Conservation (phyloP, 1,140 invertebrate genomes). For the Conus ventricosus region DNA sequence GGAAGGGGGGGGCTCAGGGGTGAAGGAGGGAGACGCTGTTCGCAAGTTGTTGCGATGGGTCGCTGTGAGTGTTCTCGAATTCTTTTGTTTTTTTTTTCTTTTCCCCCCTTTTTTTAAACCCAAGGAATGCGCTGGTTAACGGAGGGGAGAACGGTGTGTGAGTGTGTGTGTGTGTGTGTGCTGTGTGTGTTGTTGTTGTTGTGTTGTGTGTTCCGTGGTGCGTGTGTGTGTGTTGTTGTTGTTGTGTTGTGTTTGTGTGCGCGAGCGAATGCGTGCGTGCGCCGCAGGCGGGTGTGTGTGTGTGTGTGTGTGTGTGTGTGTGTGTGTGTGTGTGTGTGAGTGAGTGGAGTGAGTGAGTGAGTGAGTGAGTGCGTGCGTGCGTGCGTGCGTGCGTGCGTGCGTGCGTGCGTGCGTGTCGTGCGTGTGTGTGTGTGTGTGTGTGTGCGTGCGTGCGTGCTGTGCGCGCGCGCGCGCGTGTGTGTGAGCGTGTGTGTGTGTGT, state of each 20-base stretch:
- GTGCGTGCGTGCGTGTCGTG: not conserved
- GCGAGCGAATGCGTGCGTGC: not conserved
- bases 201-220: too few species aligned
- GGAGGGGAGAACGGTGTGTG: too few species aligned
- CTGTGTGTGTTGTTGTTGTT: too few species aligned
- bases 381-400: not conserved
- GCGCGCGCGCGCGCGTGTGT: not conserved
- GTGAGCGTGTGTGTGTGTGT: constrained; percentile 15
- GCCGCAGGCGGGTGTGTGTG: not conserved
- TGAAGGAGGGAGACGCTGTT: too few species aligned
- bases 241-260: constrained; percentile 15
- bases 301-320: constrained; percentile 11
- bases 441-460: not conserved
- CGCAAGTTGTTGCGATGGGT: too few species aligned
- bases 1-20: too few species aligned
- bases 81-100: too few species aligned
- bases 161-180: not conserved
- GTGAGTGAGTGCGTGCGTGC: not conserved
- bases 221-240: not conserved
- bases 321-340: constrained; percentile 21
- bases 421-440: constrained; percentile 12
- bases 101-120: too few species aligned
- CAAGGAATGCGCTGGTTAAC: too few species aligned
- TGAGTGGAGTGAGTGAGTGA: not conserved
- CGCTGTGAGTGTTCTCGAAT: too few species aligned